Evolutionary conservation across 2,888 invertebrate genomes (phyloP), one percentile per base, ranked within the genome.

Genomic region (Carterocephalus palaemon): DNA sequence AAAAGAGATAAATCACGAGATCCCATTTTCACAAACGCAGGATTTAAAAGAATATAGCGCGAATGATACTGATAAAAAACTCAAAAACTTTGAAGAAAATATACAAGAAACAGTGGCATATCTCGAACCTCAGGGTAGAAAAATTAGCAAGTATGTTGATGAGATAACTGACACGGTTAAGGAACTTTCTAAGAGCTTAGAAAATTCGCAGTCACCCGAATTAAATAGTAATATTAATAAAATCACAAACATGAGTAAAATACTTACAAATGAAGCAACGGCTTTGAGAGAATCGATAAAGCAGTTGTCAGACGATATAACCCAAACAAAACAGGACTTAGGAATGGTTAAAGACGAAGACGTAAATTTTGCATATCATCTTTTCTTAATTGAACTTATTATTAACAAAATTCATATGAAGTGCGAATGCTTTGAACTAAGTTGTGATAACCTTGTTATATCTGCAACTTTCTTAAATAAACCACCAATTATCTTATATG

Each of bases 341-440:
- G 53, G 54, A 1, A 41, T 49, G 16, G 49, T 37, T 7, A 57
- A 56, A 29, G 60, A 68, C 13, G 61, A 62, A 38, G 71, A 75
- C 51, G 73, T 78, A 20, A 64, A 75, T 55, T 83, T 81, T 51
- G 85, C 85, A 1, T 84, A 85, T 55, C 85, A 85, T 46, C 62
- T 86, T 13, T 86, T 86, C 54, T 62, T 86, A 12, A 69, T 85
- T 19, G 85, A 86, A 70, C 60, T 86, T 22, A 75, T 86, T 23
- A 65, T 86, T 22, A 86, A 85, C 57, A 85, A 79, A 67, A 85
- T 86, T 46, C 73, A 81, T 48, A 85, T 85, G 85, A 86, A 85
- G 49, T 86, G 85, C 53, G 85, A 86, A 53, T 85, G 85, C 59
- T 85, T 85, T 49, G 79, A 84, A 48, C 60, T 84, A 24, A 79